Evolutionary conservation across 1,140 invertebrate species (phyloP).

Genomic region (Anoplophora glabripennis): DNA sequence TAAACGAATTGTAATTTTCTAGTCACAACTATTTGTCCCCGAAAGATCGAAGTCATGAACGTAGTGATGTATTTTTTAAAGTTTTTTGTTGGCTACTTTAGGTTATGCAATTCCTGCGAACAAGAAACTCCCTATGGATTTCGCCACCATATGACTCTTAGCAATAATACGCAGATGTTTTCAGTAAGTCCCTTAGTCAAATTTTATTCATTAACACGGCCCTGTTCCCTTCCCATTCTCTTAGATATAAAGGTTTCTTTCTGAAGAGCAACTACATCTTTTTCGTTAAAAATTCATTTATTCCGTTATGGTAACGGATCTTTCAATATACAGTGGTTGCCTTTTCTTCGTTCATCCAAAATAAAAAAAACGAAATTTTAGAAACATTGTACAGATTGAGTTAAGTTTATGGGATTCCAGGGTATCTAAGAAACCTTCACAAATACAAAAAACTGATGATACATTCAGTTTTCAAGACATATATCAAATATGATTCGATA

Average conservation of each 20-base stretch:
- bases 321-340: too few relatives aligned
- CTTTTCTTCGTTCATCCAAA: too few relatives aligned
- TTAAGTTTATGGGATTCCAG: too few relatives aligned
- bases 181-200: slow-evolving; percentile 5
- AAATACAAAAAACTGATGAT: too few relatives aligned
- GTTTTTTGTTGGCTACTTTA: slow-evolving; percentile 35
- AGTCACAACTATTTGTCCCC: background rate
- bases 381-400: too few relatives aligned
- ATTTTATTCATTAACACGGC: background rate
- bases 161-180: too few relatives aligned
- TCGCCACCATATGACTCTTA: slow-evolving; percentile 66
- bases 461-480: too few relatives aligned
- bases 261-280: background rate
- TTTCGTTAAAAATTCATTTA: too few relatives aligned
- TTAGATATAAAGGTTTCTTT: background rate
- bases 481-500: too few relatives aligned
- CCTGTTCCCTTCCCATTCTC: background rate
- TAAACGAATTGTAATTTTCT: background rate
- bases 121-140: slow-evolving; percentile 67
- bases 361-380: too few relatives aligned
- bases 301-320: too few relatives aligned
- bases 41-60: background rate
- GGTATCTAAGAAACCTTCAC: too few relatives aligned
- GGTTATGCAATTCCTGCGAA: slow-evolving; percentile 59
- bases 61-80: slow-evolving; percentile 10